phyloP scores from a whole-genome alignment of 2,888 invertebrate genomes.

The Drosophila acutilabella region DNA sequence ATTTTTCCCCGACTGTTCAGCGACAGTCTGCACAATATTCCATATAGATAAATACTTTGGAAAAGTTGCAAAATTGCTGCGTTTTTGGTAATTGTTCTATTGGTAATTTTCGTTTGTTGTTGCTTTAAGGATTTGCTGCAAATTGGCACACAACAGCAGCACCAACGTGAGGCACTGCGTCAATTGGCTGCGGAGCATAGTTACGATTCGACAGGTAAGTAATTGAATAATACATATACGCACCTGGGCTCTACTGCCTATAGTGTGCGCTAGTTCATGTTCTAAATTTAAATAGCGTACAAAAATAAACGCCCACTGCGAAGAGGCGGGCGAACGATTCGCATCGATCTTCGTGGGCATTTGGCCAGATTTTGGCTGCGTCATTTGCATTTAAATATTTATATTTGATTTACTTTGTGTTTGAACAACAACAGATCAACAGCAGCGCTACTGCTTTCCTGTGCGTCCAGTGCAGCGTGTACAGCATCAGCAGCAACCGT shows the following conservation, averaged over 20 bases:
- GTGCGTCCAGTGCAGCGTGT: slow-evolving; percentile 84
- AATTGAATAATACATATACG: slow-evolving; percentile 9
- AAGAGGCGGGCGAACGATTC: slow-evolving; percentile 14
- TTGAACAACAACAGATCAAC: slow-evolving; percentile 62
- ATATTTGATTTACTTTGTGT: slow-evolving; percentile 19
- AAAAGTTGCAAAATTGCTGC: slow-evolving; percentile 55
- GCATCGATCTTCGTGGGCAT: slow-evolving; percentile 52
- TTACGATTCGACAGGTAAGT: slow-evolving; percentile 64
- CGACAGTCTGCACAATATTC: neutral
- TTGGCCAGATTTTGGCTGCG: slow-evolving; percentile 54
- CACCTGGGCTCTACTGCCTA: slow-evolving; percentile 48
- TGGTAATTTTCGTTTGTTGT: slow-evolving; percentile 59
- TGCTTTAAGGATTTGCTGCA: slow-evolving; percentile 80
- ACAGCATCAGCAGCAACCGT: slow-evolving; percentile 61
- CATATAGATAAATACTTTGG: slow-evolving; percentile 24
- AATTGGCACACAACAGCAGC: slow-evolving; percentile 51
- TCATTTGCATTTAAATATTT: slow-evolving; percentile 36
- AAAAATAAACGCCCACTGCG: slow-evolving; percentile 72
- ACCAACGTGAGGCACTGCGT: slow-evolving; percentile 58
- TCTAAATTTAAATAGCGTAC: slow-evolving; percentile 65
- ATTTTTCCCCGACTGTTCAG: slow-evolving; percentile 8
- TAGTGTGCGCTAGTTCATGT: slow-evolving; percentile 71
- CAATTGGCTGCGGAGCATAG: slow-evolving; percentile 64
- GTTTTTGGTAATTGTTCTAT: slow-evolving; percentile 46
- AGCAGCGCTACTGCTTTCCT: slow-evolving; percentile 84